Conservation (phyloP, 2,888 invertebrate species). For the Argyresthia albistria region DNA sequence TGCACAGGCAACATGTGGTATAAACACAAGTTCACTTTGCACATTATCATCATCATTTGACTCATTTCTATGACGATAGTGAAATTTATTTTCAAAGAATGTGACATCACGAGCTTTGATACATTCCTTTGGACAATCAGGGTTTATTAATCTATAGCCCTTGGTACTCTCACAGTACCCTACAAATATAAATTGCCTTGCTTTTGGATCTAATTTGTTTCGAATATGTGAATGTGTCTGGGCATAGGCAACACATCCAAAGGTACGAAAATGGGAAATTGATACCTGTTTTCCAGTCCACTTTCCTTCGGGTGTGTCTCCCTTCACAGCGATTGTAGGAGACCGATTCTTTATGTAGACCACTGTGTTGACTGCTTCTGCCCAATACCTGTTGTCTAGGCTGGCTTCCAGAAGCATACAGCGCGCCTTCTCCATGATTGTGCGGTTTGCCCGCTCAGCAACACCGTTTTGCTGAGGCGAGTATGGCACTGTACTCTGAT, state of each 20-base stretch:
- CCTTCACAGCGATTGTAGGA: constrained; percentile 12
- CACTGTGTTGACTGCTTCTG: constrained; percentile 13
- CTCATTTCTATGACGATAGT: neutral
- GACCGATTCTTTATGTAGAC: constrained; percentile 12
- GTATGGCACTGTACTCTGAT: constrained; percentile 19
- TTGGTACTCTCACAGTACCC: constrained; percentile 6
- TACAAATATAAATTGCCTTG: constrained; percentile 7
- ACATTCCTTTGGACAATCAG: constrained; percentile 6
- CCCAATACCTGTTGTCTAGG: constrained; percentile 12
- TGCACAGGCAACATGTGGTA: neutral
- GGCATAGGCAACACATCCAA: constrained; percentile 13
- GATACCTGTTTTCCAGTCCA: constrained; percentile 10
- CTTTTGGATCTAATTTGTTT: constrained; percentile 11
- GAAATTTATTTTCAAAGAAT: constrained; percentile 8
- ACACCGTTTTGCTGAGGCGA: constrained; percentile 24
- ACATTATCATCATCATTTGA: neutral
- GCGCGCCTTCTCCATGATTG: constrained; percentile 10
- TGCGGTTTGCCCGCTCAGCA: constrained; percentile 19
- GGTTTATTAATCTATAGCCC: constrained; percentile 11
- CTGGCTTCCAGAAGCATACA: constrained; percentile 12
- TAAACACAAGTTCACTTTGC: neutral
- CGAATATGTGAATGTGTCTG: constrained; percentile 5
- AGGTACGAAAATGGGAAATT: constrained; percentile 10
- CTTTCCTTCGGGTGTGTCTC: constrained; percentile 11
- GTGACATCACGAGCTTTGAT: constrained; percentile 11